Base-by-base conservation (phyloP, 2,888 invertebrate genomes). In the Drosophila leonis region DNA sequence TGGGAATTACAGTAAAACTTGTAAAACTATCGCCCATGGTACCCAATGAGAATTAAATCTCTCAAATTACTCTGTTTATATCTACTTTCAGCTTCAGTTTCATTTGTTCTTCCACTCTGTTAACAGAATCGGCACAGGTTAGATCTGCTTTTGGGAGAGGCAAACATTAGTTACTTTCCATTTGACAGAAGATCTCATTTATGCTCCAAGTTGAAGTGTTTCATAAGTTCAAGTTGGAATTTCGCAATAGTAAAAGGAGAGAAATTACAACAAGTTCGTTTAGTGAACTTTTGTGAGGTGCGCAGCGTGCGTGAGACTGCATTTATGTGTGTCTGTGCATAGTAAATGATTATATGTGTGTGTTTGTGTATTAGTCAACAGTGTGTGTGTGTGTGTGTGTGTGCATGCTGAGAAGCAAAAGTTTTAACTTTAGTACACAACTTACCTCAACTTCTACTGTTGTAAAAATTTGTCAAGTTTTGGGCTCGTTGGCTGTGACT, bases 391-490 rank as follows among this genome's bases (percentile, higher is more conserved):
- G 39, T 39, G 29, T 46, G 24, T 46, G 29, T 29, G 42, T 55
- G 18, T 42, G 10, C 20, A 55, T 59, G 51, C 62, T 70, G 78
- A 74, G 71, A 49, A 56, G 54, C 27, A 54, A 80, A 83, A 88
- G 77, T 83, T 86, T 72, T 67, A 86, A 69, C 83, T 88, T 88
- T 78, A 65, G 87, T 69, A 72, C 89, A 77, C 89, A 87, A 84
- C 69, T 89, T 87, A 87, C 76, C 84, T 81, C 65, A 84, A 89
- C 88, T 89, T 83, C 65, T 76, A 77, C 67, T 67, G 74, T 66
- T 72, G 78, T 57, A 83, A 77, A 78, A 88, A 80, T 78, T 86
- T 86, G 89, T 86, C 84, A 88, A 86, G 89, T 41, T 89, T 81
- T 63, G 59, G 64, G 66, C 83, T 56, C 61, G 61, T 57, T 52